Conservation (phyloP, 2,888 invertebrate genomes). For the Ecliptopera silaceata region DNA sequence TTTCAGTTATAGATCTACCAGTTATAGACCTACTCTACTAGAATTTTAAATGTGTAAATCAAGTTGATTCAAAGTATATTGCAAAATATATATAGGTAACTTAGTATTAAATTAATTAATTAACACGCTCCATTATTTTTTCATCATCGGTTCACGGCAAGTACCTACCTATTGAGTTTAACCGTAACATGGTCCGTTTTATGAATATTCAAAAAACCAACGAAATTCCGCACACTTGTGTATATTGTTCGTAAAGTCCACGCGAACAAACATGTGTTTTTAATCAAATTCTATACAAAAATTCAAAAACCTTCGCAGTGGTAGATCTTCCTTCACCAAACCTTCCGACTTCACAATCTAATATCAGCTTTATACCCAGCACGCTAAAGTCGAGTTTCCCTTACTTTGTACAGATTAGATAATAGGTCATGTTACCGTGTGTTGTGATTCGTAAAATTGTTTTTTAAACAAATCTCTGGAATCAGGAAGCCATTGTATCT, state of each 20-base stretch:
- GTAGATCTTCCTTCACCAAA: not conserved
- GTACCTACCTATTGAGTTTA: too few species aligned
- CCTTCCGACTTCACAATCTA: not conserved
- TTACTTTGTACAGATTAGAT: not conserved
- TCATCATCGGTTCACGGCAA: too few species aligned
- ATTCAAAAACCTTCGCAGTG: not conserved
- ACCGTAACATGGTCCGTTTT: not conserved
- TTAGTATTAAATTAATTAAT: too few species aligned
- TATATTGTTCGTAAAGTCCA: constrained; percentile 12
- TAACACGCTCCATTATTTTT: too few species aligned
- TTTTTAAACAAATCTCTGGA: constrained; percentile 16
- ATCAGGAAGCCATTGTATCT: constrained; percentile 12
- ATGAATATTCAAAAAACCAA: not conserved
- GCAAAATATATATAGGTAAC: too few species aligned
- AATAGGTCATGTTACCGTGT: not conserved
- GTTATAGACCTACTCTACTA: too few species aligned
- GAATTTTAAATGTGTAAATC: too few species aligned
- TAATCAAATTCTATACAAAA: constrained; percentile 23
- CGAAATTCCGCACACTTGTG: not conserved
- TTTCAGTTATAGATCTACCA: too few species aligned
- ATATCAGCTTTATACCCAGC: not conserved
- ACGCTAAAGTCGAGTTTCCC: not conserved
- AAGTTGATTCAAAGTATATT: too few species aligned
- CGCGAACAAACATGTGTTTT: constrained; percentile 14
- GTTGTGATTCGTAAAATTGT: constrained; percentile 16